phyloP scores from a whole-genome alignment of 1,140 invertebrate species.

The Cydia fagiglandana region DNA sequence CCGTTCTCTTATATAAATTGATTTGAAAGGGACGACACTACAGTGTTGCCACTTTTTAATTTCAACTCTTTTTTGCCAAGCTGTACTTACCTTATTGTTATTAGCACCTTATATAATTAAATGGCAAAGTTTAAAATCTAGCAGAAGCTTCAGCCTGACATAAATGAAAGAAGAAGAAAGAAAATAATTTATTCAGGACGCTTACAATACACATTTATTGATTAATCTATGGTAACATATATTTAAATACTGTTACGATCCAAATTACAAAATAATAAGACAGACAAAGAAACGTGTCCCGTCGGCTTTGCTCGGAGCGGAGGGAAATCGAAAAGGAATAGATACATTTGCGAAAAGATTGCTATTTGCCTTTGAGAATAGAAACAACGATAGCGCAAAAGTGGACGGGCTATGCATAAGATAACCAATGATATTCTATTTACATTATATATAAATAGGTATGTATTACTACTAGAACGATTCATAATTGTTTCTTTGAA shows the following conservation, averaged over 20 bases:
- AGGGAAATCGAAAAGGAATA: slow-evolving; percentile 1
- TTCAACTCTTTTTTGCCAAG: no score
- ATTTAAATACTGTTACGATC: no score
- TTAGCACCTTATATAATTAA: no score
- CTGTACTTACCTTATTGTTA: no score
- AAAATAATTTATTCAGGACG: no score
- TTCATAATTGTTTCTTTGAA: not conserved
- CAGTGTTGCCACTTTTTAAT: no score
- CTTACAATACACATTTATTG: no score
- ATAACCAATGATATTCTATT: not conserved
- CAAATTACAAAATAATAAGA: not conserved
- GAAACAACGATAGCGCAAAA: slow-evolving; percentile 13
- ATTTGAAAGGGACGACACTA: no score
- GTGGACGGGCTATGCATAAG: not conserved
- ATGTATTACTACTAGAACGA: not conserved
- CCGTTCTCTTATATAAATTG: no score
- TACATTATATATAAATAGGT: not conserved
- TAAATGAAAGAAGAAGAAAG: no score
- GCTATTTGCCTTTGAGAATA: slow-evolving; percentile 20
- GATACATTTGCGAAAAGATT: slow-evolving; percentile 8
- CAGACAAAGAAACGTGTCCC: not conserved
- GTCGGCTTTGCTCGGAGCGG: not conserved
- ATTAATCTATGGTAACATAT: no score
- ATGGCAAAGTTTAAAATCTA: no score
- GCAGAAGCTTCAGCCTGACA: not conserved